Evolutionary conservation across 2,113 vertebrate genomes (phyloP).

Genomic region (Podilymbus podiceps): DNA sequence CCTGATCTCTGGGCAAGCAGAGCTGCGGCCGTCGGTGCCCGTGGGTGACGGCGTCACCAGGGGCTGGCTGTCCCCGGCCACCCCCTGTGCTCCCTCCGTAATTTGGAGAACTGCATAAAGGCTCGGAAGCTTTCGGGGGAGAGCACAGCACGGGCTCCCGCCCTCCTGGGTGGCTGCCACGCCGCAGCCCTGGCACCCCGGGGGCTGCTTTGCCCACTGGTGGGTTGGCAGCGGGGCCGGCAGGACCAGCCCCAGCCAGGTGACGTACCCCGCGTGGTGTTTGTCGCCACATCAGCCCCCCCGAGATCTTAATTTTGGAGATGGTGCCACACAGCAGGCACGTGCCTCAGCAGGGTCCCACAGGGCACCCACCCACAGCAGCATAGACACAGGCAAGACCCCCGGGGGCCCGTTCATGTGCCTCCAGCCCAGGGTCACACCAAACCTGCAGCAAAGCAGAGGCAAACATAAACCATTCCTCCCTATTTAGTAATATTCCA

Average conservation of each 20-base stretch:
- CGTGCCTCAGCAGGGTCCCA: background rate
- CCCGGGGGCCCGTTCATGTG: fast-evolving
- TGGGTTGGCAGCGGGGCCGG: background rate
- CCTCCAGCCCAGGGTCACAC: background rate
- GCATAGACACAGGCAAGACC: background rate
- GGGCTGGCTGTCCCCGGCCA: background rate
- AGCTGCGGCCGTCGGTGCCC: fast-evolving
- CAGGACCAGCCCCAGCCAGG: background rate
- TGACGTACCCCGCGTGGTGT: fast-evolving
- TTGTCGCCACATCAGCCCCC: background rate
- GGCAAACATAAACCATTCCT: background rate
- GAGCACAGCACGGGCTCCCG: background rate
- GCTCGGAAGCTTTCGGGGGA: background rate
- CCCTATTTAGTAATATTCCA: background rate
- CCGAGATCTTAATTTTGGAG: background rate
- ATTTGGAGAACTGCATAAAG: background rate
- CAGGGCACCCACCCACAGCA: background rate
- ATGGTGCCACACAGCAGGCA: fast-evolving
- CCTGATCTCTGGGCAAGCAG: background rate
- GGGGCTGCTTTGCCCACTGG: too few species aligned
- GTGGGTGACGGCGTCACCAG: fast-evolving
- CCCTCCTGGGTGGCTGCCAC: background rate
- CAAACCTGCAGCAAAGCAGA: background rate
- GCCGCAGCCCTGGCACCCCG: fast-evolving
- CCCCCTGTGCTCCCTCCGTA: fast-evolving